Percentiles rank a stretch among this genome's conserved stretches.
Conservation (phyloP, 2,888 invertebrate species). For the Tipula vernalis region DNA sequence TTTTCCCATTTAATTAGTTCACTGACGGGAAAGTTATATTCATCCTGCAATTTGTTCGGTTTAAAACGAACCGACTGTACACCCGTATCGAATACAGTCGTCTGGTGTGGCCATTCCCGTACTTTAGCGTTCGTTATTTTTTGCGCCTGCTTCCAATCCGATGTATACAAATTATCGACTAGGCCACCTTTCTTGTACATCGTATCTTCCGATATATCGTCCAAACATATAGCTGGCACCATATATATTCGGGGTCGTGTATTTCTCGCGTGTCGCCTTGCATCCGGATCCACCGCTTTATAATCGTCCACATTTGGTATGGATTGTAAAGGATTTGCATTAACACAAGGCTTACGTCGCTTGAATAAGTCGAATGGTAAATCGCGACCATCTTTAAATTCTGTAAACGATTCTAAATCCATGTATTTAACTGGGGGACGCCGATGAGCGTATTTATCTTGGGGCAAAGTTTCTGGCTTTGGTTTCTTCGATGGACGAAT, state of each 20-base stretch:
- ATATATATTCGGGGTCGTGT: conserved; percentile 16
- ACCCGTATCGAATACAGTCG: neutral
- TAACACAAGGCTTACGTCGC: conserved; percentile 15
- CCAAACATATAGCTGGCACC: conserved; percentile 19
- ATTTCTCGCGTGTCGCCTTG: conserved; percentile 16
- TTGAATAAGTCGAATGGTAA: conserved; percentile 19
- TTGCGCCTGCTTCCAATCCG: conserved; percentile 18
- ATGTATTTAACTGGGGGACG: conserved; percentile 15
- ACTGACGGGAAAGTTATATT: conserved; percentile 7
- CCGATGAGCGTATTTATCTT: neutral
- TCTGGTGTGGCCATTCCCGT: neutral
- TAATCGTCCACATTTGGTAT: conserved; percentile 15
- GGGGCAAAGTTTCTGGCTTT: neutral
- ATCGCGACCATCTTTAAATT: conserved; percentile 16
- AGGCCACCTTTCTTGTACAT: conserved; percentile 15
- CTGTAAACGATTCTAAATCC: conserved; percentile 17
- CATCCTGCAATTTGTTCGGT: neutral
- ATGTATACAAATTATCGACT: conserved; percentile 18
- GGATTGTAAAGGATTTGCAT: conserved; percentile 16
- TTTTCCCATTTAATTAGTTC: conserved; percentile 17
- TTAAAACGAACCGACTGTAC: conserved; percentile 6
- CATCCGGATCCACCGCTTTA: conserved; percentile 16
- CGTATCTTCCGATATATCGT: conserved; percentile 17
- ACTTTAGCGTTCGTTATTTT: conserved; percentile 8
- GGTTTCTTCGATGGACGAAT: neutral